phyloP scores from a whole-genome alignment of 2,113 vertebrate species.

The Aegithalos caudatus region DNA sequence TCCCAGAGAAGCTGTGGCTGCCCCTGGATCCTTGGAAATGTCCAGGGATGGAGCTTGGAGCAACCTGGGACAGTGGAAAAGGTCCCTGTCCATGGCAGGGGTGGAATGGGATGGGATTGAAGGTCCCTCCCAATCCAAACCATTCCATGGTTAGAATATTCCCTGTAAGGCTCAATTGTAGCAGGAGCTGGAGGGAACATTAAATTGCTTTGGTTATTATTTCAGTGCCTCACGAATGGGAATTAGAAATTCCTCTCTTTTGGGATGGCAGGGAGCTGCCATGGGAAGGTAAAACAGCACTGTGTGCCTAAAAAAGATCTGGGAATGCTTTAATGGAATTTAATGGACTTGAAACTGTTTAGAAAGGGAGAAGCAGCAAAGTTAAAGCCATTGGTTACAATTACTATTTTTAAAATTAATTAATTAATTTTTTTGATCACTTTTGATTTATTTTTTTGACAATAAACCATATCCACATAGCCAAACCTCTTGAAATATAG shows the following conservation, averaged over 20 bases:
- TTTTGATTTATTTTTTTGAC: fast-evolving
- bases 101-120: neutral
- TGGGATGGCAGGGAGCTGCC: neutral
- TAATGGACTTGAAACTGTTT: neutral
- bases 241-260: neutral
- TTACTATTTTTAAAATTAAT: neutral
- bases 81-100: neutral
- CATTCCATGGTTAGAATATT: neutral
- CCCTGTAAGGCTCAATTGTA: neutral
- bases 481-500: neutral
- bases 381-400: neutral
- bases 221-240: neutral
- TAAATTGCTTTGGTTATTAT: neutral
- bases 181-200: neutral
- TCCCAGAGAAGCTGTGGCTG: neutral
- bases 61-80: fast-evolving
- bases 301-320: too few relatives aligned
- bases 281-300: neutral
- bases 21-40: neutral
- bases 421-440: fast-evolving
- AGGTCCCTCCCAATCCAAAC: neutral
- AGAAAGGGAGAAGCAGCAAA: neutral
- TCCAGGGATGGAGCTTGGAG: neutral
- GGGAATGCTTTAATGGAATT: neutral
- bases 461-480: neutral